Evolutionary conservation across 2,888 invertebrate species (phyloP).

Genomic region (Volucella inflata): DNA sequence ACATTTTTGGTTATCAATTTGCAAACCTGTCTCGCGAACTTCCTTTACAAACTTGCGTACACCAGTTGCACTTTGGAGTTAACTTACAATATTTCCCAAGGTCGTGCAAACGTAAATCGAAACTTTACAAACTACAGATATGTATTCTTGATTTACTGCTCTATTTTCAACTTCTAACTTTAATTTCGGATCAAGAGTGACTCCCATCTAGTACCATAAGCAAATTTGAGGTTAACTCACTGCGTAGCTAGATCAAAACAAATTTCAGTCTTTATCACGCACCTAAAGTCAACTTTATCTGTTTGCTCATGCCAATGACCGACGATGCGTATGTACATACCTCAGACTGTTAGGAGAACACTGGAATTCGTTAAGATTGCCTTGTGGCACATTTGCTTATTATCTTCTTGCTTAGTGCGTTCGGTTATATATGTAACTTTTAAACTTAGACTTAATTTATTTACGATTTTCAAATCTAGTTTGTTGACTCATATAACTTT

Average conservation of each 20-base stretch:
- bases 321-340: constrained; percentile 7
- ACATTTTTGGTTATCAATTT: too few relatives aligned
- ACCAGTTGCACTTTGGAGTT: too few relatives aligned
- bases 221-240: constrained; percentile 12
- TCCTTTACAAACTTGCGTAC: too few relatives aligned
- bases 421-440: not conserved
- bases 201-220: not conserved
- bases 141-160: too few relatives aligned
- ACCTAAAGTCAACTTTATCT: constrained; percentile 7
- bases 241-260: constrained; percentile 23
- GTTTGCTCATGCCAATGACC: constrained; percentile 52
- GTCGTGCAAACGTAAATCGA: too few relatives aligned
- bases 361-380: constrained; percentile 31
- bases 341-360: not conserved
- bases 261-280: constrained; percentile 7
- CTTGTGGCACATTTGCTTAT: constrained; percentile 10
- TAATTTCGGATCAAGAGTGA: too few relatives aligned
- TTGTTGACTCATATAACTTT: not conserved
- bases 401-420: constrained; percentile 24
- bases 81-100: too few relatives aligned
- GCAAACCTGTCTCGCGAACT: too few relatives aligned
- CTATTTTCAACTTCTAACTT: too few relatives aligned
- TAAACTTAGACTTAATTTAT: not conserved
- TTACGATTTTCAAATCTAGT: not conserved
- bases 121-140: too few relatives aligned